These are phyloP conservation scores for Epizoanthus scotinus DNA, from an alignment of 92 coral and sea anemone genomes.

Conservation along the genomic window DNA sequence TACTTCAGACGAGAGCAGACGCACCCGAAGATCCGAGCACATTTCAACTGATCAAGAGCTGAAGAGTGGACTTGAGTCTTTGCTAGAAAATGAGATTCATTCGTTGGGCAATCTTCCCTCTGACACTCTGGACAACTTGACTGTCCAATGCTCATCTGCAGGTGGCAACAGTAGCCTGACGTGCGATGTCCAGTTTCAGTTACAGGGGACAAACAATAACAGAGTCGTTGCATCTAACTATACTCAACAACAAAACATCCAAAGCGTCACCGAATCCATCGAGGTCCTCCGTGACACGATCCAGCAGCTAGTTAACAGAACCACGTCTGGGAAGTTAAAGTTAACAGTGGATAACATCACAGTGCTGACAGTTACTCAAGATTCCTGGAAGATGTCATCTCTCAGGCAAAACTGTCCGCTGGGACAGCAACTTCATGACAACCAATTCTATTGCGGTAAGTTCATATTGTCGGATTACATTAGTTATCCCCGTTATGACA, in stretches of 20 bases:
- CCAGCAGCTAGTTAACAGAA: conserved; percentile 47
- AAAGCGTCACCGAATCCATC: conserved; percentile 52
- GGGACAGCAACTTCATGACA: conserved; percentile 32
- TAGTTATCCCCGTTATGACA: too few species aligned
- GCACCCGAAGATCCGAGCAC: too few species aligned
- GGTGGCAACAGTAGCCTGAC: not conserved
- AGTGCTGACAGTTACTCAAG: conserved; percentile 34
- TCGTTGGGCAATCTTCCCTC: conserved; percentile 44
- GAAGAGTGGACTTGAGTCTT: too few species aligned
- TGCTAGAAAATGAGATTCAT: too few species aligned
- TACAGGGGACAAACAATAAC: conserved; percentile 43
- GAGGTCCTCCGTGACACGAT: conserved; percentile 36
- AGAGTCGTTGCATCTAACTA: conserved; percentile 28
- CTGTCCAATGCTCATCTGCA: not conserved
- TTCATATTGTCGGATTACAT: not conserved
- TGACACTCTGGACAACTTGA: conserved; percentile 31
- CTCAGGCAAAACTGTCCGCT: conserved; percentile 46
- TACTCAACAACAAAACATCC: conserved; percentile 45
- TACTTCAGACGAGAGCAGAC: too few species aligned
- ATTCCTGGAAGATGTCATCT: conserved; percentile 43
- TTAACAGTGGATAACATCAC: conserved; percentile 36
- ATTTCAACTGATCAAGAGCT: too few species aligned
- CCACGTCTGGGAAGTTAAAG: conserved; percentile 29
- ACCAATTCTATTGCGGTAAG: conserved; percentile 68
- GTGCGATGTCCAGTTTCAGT: conserved; percentile 51